phyloP scores from a whole-genome alignment of 2,113 vertebrate species.

The Hypocryptadius cinnamomeus region DNA sequence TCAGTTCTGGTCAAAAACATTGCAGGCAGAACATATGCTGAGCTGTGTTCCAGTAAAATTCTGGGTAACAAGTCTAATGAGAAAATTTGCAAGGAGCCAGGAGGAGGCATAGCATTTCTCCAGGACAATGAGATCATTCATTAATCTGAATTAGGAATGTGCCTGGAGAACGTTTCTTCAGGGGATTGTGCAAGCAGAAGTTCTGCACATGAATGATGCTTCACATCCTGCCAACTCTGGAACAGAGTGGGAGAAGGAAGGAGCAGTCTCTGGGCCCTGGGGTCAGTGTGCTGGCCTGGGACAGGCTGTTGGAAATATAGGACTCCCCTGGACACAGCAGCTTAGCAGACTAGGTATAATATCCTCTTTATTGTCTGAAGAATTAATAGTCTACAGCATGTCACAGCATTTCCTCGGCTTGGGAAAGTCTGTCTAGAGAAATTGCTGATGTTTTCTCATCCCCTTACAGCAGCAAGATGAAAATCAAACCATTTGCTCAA shows the following conservation, averaged over 20 bases:
- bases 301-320: not conserved
- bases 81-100: not conserved
- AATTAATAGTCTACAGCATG: not conserved
- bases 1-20: not conserved
- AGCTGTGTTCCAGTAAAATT: not conserved
- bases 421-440: not conserved
- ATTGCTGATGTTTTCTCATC: not conserved
- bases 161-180: not conserved
- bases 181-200: not conserved
- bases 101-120: not conserved
- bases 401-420: not conserved
- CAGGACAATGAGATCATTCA: not conserved
- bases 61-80: not conserved
- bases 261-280: not conserved
- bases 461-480: not conserved
- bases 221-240: not conserved
- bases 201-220: accelerated
- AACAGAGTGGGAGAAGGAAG: not conserved
- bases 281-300: not conserved
- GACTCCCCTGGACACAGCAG: not conserved
- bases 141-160: not conserved
- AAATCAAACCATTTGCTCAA: not conserved
- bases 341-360: not conserved
- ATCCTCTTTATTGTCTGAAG: not conserved
- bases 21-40: not conserved